Base-by-base conservation (phyloP, 2,888 invertebrate genomes). In the Chamaedrilus cognettii region DNA sequence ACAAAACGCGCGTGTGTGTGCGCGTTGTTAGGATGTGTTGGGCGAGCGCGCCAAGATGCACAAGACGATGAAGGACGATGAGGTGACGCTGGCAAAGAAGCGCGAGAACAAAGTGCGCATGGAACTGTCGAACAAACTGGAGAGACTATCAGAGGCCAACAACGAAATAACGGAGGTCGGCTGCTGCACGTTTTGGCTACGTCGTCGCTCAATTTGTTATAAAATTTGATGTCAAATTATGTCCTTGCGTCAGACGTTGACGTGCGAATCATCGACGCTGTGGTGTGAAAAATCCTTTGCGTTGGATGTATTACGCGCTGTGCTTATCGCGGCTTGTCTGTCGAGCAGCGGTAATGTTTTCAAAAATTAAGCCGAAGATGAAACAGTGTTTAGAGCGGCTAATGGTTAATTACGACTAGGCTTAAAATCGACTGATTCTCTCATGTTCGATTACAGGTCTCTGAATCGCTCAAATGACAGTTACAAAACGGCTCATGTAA, bases 1-100 rank as follows among this genome's bases (percentile, higher is more conserved):
- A n/a, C n/a, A n/a, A n/a, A n/a, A n/a, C n/a, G n/a, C n/a, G n/a
- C n/a, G n/a, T n/a, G n/a, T n/a, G n/a, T n/a, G n/a, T n/a, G n/a
- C n/a, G n/a, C n/a, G n/a, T n/a, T n/a, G n/a, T 5, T 15, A 89
- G 88, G 88, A 88, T 73, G 88, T 88, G n/a, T 89, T 90, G 77
- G 88, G 87, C 77, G 90, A 90, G 77, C 84, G 90, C 62, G 89
- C 89, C 1, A 89, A 94, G 87, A 90, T 93, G n/a, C 96, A 96
- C 86, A 97, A 98, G 85, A 93, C 91, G 80, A 97, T 98, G 95
- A 96, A 99, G 82, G 94, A 96, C 82, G 93, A 97, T 42, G 95
- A 97, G 84, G 90, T 93, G 86, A 94, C 92, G 85, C 85, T 99
- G 71, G 94, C 91, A 30, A 95, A 95, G 82, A 92, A 97, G 79